Evolutionary conservation across 2,888 invertebrate species (phyloP).

Genomic region (Synanthedon tipuliformis): DNA sequence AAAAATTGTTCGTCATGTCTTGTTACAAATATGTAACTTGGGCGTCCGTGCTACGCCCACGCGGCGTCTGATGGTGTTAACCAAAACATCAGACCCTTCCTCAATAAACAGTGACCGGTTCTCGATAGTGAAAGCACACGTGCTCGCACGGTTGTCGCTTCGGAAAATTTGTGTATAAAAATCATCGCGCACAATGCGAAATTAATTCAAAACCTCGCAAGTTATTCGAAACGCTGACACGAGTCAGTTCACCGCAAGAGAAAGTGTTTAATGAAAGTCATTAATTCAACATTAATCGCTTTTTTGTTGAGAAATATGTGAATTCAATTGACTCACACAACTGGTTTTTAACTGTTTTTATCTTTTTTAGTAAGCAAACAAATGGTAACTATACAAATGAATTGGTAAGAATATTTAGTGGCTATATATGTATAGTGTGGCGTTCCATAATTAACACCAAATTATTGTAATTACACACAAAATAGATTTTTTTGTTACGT

Average conservation of each 20-base stretch:
- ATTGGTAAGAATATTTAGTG: too few species aligned
- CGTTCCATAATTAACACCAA: too few species aligned
- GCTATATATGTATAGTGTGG: too few species aligned
- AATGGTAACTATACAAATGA: too few species aligned
- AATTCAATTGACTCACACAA: not conserved
- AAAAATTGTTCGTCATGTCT: too few species aligned
- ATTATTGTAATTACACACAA: too few species aligned
- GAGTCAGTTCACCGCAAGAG: not conserved
- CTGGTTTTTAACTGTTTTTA: too few species aligned
- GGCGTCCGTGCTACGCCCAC: too few species aligned
- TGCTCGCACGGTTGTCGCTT: conserved; percentile 16
- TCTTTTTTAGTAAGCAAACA: too few species aligned
- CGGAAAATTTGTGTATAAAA: conserved; percentile 8
- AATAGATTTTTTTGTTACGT: too few species aligned
- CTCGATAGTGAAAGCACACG: conserved; percentile 37
- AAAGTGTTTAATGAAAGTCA: not conserved
- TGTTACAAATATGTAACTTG: too few species aligned
- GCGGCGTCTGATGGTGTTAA: too few species aligned
- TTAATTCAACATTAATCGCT: not conserved
- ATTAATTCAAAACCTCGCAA: conserved; percentile 3
- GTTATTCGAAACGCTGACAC: conserved; percentile 1
- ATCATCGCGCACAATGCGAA: conserved; percentile 6
- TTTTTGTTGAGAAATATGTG: not conserved
- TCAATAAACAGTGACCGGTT: conserved; percentile 22
- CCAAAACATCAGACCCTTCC: not conserved